phyloP scores from a whole-genome alignment of 1,140 invertebrate genomes.

The Helicoverpa armigera region DNA sequence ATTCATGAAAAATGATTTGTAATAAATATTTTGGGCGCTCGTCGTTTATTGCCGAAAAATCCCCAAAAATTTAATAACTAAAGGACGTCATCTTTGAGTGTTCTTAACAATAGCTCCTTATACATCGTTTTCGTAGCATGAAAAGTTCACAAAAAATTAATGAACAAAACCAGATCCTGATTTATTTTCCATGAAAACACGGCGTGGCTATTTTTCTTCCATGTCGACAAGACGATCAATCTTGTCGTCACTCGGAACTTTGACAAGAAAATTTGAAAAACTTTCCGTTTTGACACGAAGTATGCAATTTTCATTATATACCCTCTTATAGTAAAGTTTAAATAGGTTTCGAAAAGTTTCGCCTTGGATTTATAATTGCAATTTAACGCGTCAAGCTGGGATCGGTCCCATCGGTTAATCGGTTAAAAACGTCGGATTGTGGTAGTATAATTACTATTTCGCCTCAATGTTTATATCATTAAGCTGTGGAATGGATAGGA shows the following conservation, averaged over 20 bases:
- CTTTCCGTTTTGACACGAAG: constrained; percentile 53
- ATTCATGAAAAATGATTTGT: neutral
- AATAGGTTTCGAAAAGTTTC: constrained; percentile 50
- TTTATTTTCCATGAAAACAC: constrained; percentile 14
- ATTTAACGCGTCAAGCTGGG: constrained; percentile 5
- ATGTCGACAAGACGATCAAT: constrained; percentile 74
- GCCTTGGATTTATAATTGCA: constrained; percentile 42
- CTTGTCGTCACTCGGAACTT: constrained; percentile 58
- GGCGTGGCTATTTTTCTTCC: constrained; percentile 16
- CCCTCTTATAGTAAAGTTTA: constrained; percentile 41
- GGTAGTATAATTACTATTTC: constrained; percentile 10
- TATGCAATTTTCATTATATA: constrained; percentile 43
- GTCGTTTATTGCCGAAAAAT: no score
- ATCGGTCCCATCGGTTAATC: no score
- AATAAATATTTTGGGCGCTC: neutral
- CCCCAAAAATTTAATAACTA: no score
- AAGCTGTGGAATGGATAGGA: constrained; percentile 5
- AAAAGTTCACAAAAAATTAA: neutral
- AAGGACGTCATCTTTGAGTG: no score
- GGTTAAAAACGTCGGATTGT: constrained; percentile 8
- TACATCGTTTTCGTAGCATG: neutral
- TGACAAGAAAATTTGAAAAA: constrained; percentile 72
- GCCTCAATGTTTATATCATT: neutral
- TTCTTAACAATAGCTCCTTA: neutral
- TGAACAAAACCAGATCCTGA: constrained; percentile 4